phyloP scores from a whole-genome alignment of 2,113 vertebrate species.

The Mixornis gularis region DNA sequence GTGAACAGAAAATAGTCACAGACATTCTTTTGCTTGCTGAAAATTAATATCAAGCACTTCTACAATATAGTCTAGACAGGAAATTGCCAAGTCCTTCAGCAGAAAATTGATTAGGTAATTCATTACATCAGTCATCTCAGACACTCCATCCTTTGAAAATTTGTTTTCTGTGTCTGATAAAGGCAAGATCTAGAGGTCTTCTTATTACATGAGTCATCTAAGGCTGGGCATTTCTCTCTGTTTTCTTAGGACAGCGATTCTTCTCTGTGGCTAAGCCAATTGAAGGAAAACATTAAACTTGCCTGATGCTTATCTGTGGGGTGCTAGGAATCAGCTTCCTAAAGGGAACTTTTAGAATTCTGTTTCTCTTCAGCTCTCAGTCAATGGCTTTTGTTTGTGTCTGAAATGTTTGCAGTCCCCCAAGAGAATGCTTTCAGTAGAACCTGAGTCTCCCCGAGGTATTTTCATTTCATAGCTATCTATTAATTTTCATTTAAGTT shows the following conservation, averaged over 20 bases:
- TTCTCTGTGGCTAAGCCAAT: neutral
- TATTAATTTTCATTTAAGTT: constrained; percentile 65
- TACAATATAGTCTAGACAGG: constrained; percentile 37
- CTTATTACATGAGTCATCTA: constrained; percentile 15
- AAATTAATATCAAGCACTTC: constrained; percentile 58
- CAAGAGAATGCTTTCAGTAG: neutral
- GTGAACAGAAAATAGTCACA: neutral
- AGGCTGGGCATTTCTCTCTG: constrained; percentile 21
- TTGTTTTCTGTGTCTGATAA: constrained; percentile 55
- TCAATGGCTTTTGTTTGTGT: constrained; percentile 34
- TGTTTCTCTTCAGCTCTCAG: constrained; percentile 25
- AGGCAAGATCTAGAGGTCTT: constrained; percentile 45
- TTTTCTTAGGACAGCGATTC: constrained; percentile 19
- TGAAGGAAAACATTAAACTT: constrained; percentile 32
- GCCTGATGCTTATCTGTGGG: constrained; percentile 42
- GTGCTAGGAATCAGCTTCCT: constrained; percentile 33
- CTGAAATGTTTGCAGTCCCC: constrained; percentile 44
- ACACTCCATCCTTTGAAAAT: constrained; percentile 36
- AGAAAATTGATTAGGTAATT: constrained; percentile 57
- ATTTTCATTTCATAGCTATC: constrained; percentile 56
- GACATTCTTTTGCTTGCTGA: constrained; percentile 25
- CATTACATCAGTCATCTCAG: constrained; percentile 53
- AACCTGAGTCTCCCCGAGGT: neutral
- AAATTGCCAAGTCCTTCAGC: constrained; percentile 56
- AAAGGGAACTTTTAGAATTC: constrained; percentile 3